Evolutionary conservation across 2,888 invertebrate genomes (phyloP).

Genomic region (Panzeria rudis): DNA sequence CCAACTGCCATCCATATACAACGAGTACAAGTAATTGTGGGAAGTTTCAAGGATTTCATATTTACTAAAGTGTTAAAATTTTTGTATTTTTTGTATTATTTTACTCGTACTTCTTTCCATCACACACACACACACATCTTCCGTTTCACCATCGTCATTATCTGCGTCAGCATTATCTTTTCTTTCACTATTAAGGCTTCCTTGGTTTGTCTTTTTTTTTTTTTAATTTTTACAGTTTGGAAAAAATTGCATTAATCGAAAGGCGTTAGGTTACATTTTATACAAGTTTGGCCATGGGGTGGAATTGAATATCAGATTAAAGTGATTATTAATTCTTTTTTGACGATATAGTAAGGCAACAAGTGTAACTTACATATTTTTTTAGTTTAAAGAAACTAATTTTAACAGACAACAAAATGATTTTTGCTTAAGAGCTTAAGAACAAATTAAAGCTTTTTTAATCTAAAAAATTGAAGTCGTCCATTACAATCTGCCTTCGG

Average conservation of each 20-base stretch:
- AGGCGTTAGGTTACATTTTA: constrained; percentile 70
- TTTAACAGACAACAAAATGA: not conserved
- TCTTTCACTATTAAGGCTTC: constrained; percentile 66
- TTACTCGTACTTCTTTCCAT: constrained; percentile 18
- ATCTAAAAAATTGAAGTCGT: too few relatives aligned
- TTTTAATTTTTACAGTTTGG: constrained; percentile 33
- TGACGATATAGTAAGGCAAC: constrained; percentile 39
- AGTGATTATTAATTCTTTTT: constrained; percentile 3
- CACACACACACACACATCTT: not conserved
- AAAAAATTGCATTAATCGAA: constrained; percentile 49
- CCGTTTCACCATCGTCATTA: constrained; percentile 20
- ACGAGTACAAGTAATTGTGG: constrained; percentile 52
- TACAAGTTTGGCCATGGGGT: constrained; percentile 55
- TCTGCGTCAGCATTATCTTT: constrained; percentile 36
- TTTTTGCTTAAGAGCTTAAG: not conserved
- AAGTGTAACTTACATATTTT: constrained; percentile 59
- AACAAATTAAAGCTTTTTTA: too few relatives aligned
- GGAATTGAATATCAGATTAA: constrained; percentile 59
- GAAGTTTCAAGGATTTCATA: constrained; percentile 71
- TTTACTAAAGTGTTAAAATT: constrained; percentile 53
- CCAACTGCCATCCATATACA: not conserved
- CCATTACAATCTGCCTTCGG: too few relatives aligned
- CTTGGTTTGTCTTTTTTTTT: constrained; percentile 30
- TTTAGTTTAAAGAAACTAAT: not conserved
- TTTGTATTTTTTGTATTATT: constrained; percentile 25